phyloP scores from a whole-genome alignment of 1,140 invertebrate species.

The Cotesia typhae region DNA sequence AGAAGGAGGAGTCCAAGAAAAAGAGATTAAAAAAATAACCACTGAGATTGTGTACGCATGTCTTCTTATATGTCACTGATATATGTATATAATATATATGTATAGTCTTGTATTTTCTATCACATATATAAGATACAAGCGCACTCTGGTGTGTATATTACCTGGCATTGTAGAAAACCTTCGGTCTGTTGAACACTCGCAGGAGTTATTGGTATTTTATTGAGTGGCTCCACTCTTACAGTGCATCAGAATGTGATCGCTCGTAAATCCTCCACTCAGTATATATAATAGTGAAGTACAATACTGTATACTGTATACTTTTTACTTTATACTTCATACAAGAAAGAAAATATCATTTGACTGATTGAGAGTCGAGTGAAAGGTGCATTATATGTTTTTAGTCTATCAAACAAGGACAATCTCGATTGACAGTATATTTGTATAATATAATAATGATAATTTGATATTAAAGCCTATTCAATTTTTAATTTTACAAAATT shows the following conservation, averaged over 20 bases:
- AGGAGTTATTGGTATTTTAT: constrained; percentile 59
- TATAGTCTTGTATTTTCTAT: constrained; percentile 34
- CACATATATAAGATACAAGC: not conserved
- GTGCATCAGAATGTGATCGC: constrained; percentile 28
- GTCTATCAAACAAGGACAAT: not conserved
- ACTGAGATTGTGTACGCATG: constrained; percentile 6
- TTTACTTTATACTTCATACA: not conserved
- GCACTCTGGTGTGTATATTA: not conserved
- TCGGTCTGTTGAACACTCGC: constrained; percentile 29
- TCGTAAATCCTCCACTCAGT: not conserved
- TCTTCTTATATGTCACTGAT: constrained; percentile 31
- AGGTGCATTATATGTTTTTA: constrained; percentile 42
- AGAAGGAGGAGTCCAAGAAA: constrained; percentile 18
- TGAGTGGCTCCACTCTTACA: constrained; percentile 44
- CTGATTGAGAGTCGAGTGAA: constrained; percentile 29
- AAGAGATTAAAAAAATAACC: not conserved
- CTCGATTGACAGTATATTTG: too few relatives aligned
- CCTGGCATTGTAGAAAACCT: constrained; percentile 47
- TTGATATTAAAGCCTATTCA: too few relatives aligned
- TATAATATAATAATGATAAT: too few relatives aligned
- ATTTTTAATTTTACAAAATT: too few relatives aligned
- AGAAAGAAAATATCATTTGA: constrained; percentile 15
- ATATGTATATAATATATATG: constrained; percentile 30
- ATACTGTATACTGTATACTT: too few relatives aligned
- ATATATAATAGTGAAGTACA: not conserved